Percentiles rank a stretch among this genome's conserved stretches.
phyloP scores from a whole-genome alignment of 2,113 vertebrate genomes.

The Labeo rohita region DNA sequence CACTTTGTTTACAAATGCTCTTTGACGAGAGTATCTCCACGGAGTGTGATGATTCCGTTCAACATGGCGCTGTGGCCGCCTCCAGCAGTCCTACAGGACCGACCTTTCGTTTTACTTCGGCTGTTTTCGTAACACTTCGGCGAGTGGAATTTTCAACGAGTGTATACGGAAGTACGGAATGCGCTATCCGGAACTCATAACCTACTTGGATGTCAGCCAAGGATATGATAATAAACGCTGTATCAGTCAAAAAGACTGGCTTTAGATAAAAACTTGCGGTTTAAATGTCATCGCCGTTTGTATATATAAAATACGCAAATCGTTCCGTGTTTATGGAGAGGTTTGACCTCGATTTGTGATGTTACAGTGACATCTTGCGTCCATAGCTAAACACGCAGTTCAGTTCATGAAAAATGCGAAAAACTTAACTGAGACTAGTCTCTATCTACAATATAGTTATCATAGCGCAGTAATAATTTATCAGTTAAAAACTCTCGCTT shows the following conservation, averaged over 20 bases:
- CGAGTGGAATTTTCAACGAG: slow-evolving; percentile 29
- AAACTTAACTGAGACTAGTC: too few species aligned
- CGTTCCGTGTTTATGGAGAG: neutral
- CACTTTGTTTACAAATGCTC: slow-evolving; percentile 68
- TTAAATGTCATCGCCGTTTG: neutral
- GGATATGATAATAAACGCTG: neutral
- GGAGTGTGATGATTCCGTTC: slow-evolving; percentile 83
- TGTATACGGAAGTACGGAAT: neutral
- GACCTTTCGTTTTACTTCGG: slow-evolving; percentile 86
- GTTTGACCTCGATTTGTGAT: neutral
- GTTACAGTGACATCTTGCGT: slow-evolving; percentile 41
- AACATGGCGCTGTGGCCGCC: slow-evolving; percentile 99
- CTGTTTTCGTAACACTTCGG: slow-evolving; percentile 83
- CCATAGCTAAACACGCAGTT: slow-evolving; percentile 3
- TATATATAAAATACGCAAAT: neutral
- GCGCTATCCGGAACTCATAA: neutral
- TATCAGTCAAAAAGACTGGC: neutral
- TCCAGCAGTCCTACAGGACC: slow-evolving; percentile 97
- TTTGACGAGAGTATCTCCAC: slow-evolving; percentile 76
- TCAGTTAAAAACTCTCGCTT: neutral
- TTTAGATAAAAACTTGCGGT: neutral
- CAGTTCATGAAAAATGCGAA: neutral
- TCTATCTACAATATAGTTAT: neutral
- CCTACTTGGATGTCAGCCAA: slow-evolving; percentile 22
- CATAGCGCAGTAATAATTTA: neutral